Conservation (phyloP, 2,888 invertebrate species). For the Tyria jacobaeae region DNA sequence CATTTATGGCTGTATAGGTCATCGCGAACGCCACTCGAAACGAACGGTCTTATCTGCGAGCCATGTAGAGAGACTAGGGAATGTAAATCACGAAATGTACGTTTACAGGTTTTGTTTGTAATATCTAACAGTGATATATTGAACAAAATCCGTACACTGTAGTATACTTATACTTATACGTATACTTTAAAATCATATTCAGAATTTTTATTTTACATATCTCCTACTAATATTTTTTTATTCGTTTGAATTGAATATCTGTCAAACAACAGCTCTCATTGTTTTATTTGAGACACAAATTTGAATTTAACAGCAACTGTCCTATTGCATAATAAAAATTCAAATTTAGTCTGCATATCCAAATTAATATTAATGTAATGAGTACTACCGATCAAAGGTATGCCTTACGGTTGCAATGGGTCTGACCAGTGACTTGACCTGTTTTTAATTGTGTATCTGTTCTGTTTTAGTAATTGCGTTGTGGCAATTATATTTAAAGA, state of each 20-base stretch:
- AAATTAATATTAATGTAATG: no score
- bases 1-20: slow-evolving; percentile 75
- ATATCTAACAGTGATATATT: no score
- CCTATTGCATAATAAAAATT: no score
- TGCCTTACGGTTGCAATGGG: not conserved
- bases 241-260: not conserved
- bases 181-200: no score
- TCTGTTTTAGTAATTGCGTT: not conserved
- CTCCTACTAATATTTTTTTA: no score
- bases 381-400: no score
- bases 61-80: slow-evolving; percentile 64
- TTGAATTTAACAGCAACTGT: not conserved
- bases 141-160: no score
- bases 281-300: not conserved
- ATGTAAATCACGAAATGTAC: slow-evolving; percentile 46
- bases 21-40: slow-evolving; percentile 55
- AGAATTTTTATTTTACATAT: no score
- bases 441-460: not conserved
- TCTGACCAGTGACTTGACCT: not conserved
- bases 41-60: slow-evolving; percentile 55
- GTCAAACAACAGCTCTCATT: not conserved
- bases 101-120: no score
- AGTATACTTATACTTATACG: no score
- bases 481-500: not conserved
- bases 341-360: no score